Percentiles rank a stretch among this genome's conserved stretches.
Evolutionary conservation across 2,113 vertebrate species (phyloP).

Genomic region (Mobula hypostoma): DNA sequence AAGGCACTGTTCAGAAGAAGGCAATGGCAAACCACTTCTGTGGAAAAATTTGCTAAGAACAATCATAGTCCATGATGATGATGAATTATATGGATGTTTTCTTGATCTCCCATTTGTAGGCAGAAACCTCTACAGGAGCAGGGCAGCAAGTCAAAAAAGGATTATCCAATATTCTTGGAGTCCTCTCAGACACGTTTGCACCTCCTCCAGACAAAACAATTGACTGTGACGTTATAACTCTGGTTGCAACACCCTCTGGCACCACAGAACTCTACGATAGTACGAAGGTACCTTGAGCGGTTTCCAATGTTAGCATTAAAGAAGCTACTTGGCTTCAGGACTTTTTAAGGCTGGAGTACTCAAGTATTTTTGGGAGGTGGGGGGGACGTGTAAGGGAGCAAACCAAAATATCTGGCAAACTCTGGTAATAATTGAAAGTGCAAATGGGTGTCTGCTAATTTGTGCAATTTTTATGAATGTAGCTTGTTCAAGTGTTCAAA

Average conservation of each 20-base stretch:
- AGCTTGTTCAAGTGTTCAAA: no score
- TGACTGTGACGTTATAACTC: constrained; percentile 90
- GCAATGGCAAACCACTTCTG: no score
- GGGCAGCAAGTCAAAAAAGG: constrained; percentile 92
- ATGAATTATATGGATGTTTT: not conserved
- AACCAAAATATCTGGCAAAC: no score
- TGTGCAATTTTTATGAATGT: no score
- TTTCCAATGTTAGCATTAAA: not conserved
- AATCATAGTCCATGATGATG: no score
- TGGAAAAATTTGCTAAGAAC: no score
- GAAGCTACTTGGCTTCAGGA: not conserved
- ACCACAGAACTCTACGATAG: constrained; percentile 92
- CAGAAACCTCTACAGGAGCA: constrained; percentile 79
- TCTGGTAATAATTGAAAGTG: no score
- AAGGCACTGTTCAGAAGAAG: no score
- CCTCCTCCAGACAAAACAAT: constrained; percentile 94
- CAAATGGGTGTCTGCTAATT: no score
- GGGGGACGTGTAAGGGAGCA: no score
- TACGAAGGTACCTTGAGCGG: constrained; percentile 65
- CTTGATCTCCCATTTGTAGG: constrained; percentile 49
- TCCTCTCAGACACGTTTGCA: constrained; percentile 91
- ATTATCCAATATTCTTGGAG: constrained; percentile 85
- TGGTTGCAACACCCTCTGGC: constrained; percentile 87
- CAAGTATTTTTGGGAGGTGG: not conserved
- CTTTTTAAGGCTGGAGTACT: not conserved